A percentile compares a stretch with the other conserved stretches of the same genome.
Conservation (phyloP, 2,113 vertebrate genomes). For the Plecturocebus donacophilus region DNA sequence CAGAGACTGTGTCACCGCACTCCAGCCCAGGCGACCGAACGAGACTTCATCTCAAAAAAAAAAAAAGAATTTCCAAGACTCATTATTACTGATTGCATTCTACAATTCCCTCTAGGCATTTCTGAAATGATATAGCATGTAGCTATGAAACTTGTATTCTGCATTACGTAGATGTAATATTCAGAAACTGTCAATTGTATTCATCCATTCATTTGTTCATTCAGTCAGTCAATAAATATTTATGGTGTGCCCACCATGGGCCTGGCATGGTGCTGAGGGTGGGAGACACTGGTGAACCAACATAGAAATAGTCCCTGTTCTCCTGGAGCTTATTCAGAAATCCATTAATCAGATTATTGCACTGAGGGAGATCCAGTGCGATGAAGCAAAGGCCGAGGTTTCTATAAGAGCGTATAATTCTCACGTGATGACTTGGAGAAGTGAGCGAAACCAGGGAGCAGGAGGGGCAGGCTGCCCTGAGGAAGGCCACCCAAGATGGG, state of each 20-base stretch:
- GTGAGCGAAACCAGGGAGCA: not conserved
- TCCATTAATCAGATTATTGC: not conserved
- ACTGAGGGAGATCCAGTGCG: not conserved
- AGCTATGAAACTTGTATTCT: not conserved
- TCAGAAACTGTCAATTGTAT: not conserved
- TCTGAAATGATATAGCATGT: not conserved
- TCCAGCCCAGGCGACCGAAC: no score
- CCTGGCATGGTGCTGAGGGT: not conserved
- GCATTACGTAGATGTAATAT: not conserved
- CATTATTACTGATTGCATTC: not conserved
- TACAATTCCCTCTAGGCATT: not conserved
- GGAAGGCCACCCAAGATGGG: not conserved
- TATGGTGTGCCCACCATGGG: not conserved
- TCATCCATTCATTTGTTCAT: not conserved
- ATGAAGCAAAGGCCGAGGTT: not conserved
- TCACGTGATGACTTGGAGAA: not conserved
- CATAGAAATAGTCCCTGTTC: not conserved
- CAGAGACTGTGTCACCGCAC: no score
- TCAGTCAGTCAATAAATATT: not conserved
- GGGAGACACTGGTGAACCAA: not conserved
- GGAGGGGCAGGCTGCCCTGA: not conserved
- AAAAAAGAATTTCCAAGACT: not conserved
- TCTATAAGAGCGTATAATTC: not conserved
- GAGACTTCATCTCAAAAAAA: no score
- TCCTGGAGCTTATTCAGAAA: slow-evolving; percentile 1